Conservation (phyloP, 2,797 vertebrate species). For the Leucoraja ocellata region DNA sequence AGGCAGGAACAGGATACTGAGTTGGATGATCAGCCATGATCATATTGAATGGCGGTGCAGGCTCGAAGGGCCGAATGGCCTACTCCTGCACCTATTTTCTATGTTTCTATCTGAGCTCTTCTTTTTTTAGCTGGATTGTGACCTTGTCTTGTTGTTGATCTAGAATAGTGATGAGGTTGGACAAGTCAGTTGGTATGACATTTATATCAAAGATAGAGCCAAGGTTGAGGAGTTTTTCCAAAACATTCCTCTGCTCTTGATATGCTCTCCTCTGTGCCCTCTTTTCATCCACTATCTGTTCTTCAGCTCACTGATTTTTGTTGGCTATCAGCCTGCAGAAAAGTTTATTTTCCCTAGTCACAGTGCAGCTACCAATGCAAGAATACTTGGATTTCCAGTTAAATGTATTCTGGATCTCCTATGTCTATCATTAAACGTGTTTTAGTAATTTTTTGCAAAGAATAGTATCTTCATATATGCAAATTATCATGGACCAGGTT, state of each 20-base stretch:
- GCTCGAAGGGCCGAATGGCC: too few species aligned
- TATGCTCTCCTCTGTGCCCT: background rate
- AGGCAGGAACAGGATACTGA: too few species aligned
- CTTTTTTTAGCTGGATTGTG: background rate
- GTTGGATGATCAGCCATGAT: too few species aligned
- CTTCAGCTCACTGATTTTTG: background rate
- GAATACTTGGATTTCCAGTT: background rate
- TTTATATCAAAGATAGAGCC: background rate
- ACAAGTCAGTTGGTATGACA: background rate
- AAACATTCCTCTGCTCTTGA: background rate
- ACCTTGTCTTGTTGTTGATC: background rate
- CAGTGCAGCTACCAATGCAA: background rate
- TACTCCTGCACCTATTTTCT: too few species aligned
- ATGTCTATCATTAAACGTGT: too few species aligned
- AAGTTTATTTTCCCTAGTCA: background rate
- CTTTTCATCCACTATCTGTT: background rate
- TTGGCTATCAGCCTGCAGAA: background rate
- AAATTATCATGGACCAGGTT: too few species aligned
- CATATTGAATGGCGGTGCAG: too few species aligned
- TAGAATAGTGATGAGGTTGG: background rate
- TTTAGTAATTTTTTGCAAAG: too few species aligned
- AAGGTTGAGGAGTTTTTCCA: background rate
- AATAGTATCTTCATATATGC: too few species aligned
- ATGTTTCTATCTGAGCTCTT: background rate
- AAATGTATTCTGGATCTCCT: too few species aligned